Conservation (phyloP, 2,888 invertebrate species). For the Muscina levida region DNA sequence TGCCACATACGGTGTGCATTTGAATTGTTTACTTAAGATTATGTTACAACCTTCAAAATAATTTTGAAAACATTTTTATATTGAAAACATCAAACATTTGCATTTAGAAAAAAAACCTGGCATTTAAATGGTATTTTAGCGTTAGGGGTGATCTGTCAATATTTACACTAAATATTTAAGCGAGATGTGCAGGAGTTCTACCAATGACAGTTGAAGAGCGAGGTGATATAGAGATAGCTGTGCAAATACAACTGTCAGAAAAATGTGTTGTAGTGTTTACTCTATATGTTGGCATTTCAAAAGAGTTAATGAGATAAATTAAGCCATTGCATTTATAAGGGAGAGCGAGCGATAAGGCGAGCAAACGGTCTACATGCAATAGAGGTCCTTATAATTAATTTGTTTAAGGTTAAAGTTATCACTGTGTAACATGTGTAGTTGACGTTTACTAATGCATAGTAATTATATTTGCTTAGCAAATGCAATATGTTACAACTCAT, state of each 20-base stretch:
- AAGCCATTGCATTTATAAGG: too few species aligned
- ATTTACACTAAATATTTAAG: slow-evolving; percentile 26
- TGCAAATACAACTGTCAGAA: slow-evolving; percentile 22
- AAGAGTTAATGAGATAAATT: background rate
- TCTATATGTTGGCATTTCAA: background rate
- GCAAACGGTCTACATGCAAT: too few species aligned
- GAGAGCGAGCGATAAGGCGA: too few species aligned
- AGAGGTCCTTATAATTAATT: too few species aligned
- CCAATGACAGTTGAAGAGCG: slow-evolving; percentile 1
- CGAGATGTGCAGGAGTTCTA: background rate
- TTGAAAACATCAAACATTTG: background rate
- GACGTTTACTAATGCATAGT: too few species aligned
- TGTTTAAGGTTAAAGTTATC: too few species aligned
- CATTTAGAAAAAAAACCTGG: background rate
- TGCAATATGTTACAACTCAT: too few species aligned
- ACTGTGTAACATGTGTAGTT: too few species aligned
- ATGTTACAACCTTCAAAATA: slow-evolving; percentile 23
- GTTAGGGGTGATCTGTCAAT: slow-evolving; percentile 28
- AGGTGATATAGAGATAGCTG: background rate
- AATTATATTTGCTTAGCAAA: too few species aligned
- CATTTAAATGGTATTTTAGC: background rate
- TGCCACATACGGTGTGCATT: slow-evolving; percentile 16
- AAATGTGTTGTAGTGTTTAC: slow-evolving; percentile 5
- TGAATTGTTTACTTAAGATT: slow-evolving; percentile 48
- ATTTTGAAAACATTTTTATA: background rate